Evolutionary conservation across 2,113 vertebrate species (phyloP), one percentile per base, ranked within the genome.

Genomic region (Cervus canadensis): DNA sequence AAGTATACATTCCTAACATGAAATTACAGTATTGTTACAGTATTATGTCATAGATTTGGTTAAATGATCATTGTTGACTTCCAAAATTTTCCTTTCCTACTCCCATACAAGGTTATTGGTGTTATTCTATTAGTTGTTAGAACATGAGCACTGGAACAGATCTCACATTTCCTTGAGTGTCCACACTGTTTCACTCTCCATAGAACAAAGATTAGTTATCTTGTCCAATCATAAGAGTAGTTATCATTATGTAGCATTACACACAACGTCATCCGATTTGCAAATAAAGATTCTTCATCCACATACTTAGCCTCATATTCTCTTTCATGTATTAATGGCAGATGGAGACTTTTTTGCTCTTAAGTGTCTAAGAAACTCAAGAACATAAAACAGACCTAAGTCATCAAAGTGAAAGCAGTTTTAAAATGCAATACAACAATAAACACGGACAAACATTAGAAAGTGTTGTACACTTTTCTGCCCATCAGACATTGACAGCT

Each of bases 311-410:
- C 28, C 43, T 81, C 43, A 30, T 23, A 40, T 54, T 89, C 76
- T 94, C 59, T 78, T 78, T 57, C 33, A 56, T 62, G 2, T 57
- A 74, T 10, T 84, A 85, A 88, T 52, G 84, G 79, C 71, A 43
- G 43, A 84, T 30, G 17, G 67, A 92, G 28, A 57, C 36, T 52
- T 52, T 94, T 81, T 76, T 85, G 67, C 90, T 85, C 45, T 89
- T 97, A 86, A 87, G 67, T 87, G 30, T 89, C 92, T 95, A 94
- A 91, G n/a, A 96, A 94, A 90, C 59, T 97, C 87, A 96, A 96
- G 67, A 86, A 88, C 2, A 7, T 56, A 91, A 94, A 67, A 84
- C 64, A 86, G 87, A 91, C 67, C 57, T 93, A 94, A 95, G 52
- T 76, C 85, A 95, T 87, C 45, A 67, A 78, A 88, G 89, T 94